Conservation (phyloP, 2,888 invertebrate species). For the Galerucella nymphaeae region DNA sequence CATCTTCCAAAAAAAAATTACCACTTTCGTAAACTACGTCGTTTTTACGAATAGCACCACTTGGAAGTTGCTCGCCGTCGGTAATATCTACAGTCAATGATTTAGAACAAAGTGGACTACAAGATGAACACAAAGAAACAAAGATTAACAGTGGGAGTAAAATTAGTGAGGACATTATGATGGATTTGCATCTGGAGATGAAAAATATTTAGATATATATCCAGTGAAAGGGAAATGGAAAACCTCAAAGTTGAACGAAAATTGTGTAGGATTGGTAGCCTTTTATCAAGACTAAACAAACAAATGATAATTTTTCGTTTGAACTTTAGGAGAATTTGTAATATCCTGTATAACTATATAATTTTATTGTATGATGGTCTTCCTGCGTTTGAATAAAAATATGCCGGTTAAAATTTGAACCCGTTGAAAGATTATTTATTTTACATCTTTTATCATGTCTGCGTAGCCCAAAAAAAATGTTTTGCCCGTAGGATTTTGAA, state of each 20-base stretch:
- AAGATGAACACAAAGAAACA: background rate
- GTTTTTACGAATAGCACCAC: slow-evolving; percentile 34
- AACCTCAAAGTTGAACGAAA: background rate
- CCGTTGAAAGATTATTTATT: too few species aligned
- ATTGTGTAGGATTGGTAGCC: background rate
- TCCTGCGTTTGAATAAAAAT: background rate
- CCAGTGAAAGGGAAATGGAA: background rate
- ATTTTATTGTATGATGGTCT: background rate
- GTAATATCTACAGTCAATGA: slow-evolving; percentile 35
- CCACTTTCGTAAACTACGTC: slow-evolving; percentile 35
- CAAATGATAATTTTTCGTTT: background rate
- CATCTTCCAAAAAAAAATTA: slow-evolving; percentile 38
- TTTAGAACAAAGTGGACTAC: background rate
- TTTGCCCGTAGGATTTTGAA: too few species aligned
- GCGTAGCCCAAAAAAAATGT: too few species aligned
- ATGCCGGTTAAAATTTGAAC: too few species aligned
- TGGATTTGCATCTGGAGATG: background rate
- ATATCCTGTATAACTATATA: background rate
- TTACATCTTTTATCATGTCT: too few species aligned
- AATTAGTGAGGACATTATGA: background rate
- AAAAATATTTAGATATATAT: background rate
- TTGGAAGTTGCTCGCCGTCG: slow-evolving; percentile 29
- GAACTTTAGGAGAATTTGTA: background rate
- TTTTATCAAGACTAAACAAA: background rate
- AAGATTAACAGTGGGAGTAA: background rate